A percentile compares a stretch with the other conserved stretches of the same genome.
Evolutionary conservation across 2,113 vertebrate species (phyloP).

Genomic region (Heliornis fulica): DNA sequence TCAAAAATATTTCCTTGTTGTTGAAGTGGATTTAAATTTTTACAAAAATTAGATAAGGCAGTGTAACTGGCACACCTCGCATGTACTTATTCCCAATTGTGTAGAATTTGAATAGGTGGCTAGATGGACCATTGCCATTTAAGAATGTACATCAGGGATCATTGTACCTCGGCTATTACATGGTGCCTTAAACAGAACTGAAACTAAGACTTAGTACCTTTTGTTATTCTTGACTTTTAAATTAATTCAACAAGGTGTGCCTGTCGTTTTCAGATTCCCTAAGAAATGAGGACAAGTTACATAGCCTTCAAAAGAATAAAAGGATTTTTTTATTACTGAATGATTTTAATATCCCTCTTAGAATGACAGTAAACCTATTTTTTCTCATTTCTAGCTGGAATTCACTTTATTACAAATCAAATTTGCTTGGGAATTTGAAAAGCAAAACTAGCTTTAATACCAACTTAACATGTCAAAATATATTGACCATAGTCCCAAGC

Average conservation of each 20-base stretch:
- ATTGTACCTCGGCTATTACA: slow-evolving; percentile 87
- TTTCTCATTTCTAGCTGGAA: slow-evolving; percentile 76
- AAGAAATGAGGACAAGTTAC: slow-evolving; percentile 74
- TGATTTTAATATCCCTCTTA: slow-evolving; percentile 72
- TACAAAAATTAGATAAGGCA: slow-evolving; percentile 79
- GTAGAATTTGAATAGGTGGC: slow-evolving; percentile 82
- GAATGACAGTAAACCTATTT: slow-evolving; percentile 73
- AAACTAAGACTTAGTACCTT: slow-evolving; percentile 82
- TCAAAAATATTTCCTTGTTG: slow-evolving; percentile 77
- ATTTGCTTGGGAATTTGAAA: slow-evolving; percentile 71
- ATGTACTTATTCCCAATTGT: slow-evolving; percentile 77
- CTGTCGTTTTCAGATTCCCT: slow-evolving; percentile 78
- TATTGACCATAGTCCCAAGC: slow-evolving; percentile 59
- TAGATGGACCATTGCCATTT: slow-evolving; percentile 83
- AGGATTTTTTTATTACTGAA: slow-evolving; percentile 65
- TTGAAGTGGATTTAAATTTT: slow-evolving; percentile 78
- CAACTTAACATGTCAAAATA: slow-evolving; percentile 64
- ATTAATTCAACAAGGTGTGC: slow-evolving; percentile 80
- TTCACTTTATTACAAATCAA: slow-evolving; percentile 78
- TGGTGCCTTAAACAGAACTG: slow-evolving; percentile 88
- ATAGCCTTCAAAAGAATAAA: slow-evolving; percentile 74
- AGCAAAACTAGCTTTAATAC: slow-evolving; percentile 76
- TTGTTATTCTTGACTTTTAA: slow-evolving; percentile 76
- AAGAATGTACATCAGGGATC: slow-evolving; percentile 89
- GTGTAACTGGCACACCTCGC: slow-evolving; percentile 82